These are phyloP conservation scores for Ricordea florida DNA, from an alignment of 92 coral and sea anemone species.

Conservation along the genomic window DNA sequence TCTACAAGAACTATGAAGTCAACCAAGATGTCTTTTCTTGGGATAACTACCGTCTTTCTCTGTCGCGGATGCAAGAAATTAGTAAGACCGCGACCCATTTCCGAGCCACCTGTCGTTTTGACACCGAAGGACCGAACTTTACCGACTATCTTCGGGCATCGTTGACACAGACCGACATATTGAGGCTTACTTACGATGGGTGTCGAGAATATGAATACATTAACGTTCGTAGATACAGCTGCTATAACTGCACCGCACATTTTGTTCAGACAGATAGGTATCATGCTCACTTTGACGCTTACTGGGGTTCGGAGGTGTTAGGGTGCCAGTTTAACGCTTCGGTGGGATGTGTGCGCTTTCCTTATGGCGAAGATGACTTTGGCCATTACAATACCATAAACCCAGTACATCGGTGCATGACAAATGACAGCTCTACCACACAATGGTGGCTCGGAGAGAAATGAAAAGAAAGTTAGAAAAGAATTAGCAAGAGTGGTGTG, in stretches of 20 bases:
- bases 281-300: constrained; percentile 20
- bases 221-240: constrained; percentile 32
- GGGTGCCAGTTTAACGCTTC: neutral
- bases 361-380: constrained; percentile 6
- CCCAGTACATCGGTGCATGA: constrained; percentile 26
- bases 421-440: constrained; percentile 14
- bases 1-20: constrained; percentile 2
- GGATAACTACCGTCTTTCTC: constrained; percentile 44
- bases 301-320: neutral
- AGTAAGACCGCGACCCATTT: constrained; percentile 17
- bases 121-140: constrained; percentile 27
- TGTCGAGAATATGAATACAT: constrained; percentile 38
- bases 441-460: constrained; percentile 53
- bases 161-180: constrained; percentile 16
- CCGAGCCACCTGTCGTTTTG: constrained; percentile 57
- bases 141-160: constrained; percentile 43
- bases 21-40: constrained; percentile 24
- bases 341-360: neutral
- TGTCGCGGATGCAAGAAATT: constrained; percentile 1
- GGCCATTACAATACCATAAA: constrained; percentile 15
- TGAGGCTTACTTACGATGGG: neutral
- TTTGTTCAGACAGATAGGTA: neutral
- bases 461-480: too few relatives aligned
- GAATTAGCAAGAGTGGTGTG: too few relatives aligned
- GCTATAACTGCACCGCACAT: constrained; percentile 26